A percentile compares a stretch with the other conserved stretches of the same genome.
These are phyloP conservation scores for Ochropacha duplaris DNA, from an alignment of 2,888 invertebrate species.

Conservation along the genomic window DNA sequence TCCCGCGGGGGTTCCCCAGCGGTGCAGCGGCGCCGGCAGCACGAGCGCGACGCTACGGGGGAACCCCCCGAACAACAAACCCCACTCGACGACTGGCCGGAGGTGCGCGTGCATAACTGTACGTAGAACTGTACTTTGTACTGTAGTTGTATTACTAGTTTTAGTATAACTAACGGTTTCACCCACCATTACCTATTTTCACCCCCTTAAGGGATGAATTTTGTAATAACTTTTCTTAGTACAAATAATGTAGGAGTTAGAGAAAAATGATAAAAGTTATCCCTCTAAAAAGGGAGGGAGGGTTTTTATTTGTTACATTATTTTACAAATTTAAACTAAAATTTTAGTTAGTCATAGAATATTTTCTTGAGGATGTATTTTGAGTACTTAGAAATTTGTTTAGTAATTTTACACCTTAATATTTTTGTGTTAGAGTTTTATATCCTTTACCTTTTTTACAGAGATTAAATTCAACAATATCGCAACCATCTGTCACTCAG, in stretches of 20 bases:
- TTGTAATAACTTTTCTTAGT: no score
- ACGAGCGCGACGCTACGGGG: constrained; percentile 17
- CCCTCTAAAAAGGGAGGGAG: no score
- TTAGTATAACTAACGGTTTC: no score
- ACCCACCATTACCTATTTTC: no score
- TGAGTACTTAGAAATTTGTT: constrained; percentile 1
- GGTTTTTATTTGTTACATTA: no score
- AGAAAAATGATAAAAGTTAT: no score
- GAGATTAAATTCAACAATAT: constrained; percentile 37
- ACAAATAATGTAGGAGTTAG: no score
- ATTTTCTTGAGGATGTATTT: no score
- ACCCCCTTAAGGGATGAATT: no score
- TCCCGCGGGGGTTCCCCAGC: constrained; percentile 62
- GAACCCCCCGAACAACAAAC: constrained; percentile 20
- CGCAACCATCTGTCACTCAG: constrained; percentile 51
- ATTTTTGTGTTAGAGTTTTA: constrained; percentile 4
- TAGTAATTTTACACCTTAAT: background rate
- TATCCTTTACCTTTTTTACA: constrained; percentile 25
- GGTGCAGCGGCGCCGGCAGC: constrained; percentile 35
- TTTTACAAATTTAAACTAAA: no score
- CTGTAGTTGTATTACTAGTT: no score
- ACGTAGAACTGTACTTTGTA: constrained; percentile 23
- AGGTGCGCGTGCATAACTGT: constrained; percentile 55
- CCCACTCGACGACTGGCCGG: constrained; percentile 61
- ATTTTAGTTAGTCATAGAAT: no score